Evolutionary conservation across 2,888 invertebrate genomes (phyloP), one percentile per base, ranked within the genome.

Genomic region (Tenthredo mesomela): DNA sequence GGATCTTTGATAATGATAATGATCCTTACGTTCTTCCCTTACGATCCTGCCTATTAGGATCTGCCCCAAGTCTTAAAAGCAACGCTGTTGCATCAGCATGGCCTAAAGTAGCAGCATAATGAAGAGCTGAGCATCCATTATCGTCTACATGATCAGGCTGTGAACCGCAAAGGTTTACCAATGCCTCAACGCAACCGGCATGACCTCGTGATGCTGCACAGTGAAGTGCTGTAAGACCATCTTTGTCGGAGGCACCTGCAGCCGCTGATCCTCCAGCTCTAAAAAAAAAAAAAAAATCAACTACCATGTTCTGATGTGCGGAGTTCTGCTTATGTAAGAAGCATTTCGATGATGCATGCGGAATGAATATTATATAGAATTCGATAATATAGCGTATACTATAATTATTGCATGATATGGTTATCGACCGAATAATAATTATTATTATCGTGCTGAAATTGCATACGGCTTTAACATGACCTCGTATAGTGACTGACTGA

Each of bases 181-280:
- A 93, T 0, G 97, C 97, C 90, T 98, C 98, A 82, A 98, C 95
- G 89, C 98, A 98, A 90, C 98, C 97, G 0, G 97, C 97, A 92
- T 99, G 99, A 0, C 99, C 99, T 84, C 99, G 95, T 1, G 98
- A 99, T 0, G 99, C 98, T 0, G 99, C 99, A 93, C 99, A 99
- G 92, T 99, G 99, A 40, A 99, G 94, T 0, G 99, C 99, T 83
- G 98, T 98, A 6, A 99, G 94, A 0, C 98, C 98, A 92, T 99
- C 99, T 92, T 98, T 98, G 93, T 94, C 96, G 33, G 95, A 94
- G 0, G 95, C 94, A 85, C 95, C 94, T 7, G 96, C 95, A 87
- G 95, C 94, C 58, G 96, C 96, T 10, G 92, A 89, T 29, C 93
- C 93, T 37, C 93, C 93, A 15, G 93, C 92, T 87, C 93, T 93